Evolutionary conservation across 2,113 vertebrate genomes (phyloP).

Genomic region (Cebidichthys violaceus): DNA sequence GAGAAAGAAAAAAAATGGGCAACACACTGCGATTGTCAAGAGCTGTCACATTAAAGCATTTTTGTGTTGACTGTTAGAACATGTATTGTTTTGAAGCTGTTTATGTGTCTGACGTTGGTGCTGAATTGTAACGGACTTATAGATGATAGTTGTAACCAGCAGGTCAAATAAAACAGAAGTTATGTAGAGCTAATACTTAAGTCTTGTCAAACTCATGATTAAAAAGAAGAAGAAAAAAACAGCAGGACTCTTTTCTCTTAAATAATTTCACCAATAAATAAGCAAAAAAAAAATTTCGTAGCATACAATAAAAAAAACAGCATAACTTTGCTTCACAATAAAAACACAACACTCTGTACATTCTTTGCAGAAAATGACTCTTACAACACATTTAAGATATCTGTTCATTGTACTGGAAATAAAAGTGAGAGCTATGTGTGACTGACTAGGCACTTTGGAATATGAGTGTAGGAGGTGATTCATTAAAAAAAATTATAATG

Average conservation of each 20-base stretch:
- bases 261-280: conserved; percentile 4
- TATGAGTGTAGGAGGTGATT: conserved; percentile 41
- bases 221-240: background rate
- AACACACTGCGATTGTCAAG: conserved; percentile 70
- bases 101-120: background rate
- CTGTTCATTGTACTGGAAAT: conserved; percentile 40
- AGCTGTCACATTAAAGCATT: conserved; percentile 71
- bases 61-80: conserved; percentile 30
- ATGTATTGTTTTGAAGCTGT: conserved; percentile 19
- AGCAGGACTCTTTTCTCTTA: conserved; percentile 21
- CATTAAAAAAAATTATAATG: background rate
- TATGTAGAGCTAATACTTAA: background rate
- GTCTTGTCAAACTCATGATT: background rate
- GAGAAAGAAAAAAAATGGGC: conserved; percentile 21
- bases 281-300: conserved; percentile 1
- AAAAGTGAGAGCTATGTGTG: conserved; percentile 53
- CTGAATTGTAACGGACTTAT: conserved; percentile 13
- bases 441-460: conserved; percentile 81
- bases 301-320: background rate
- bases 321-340: conserved; percentile 1
- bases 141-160: background rate
- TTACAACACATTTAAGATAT: conserved; percentile 6
- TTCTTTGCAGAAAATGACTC: conserved; percentile 44
- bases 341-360: conserved; percentile 51
- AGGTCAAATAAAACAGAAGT: conserved; percentile 1